Percentiles rank a stretch among this genome's conserved stretches.
These are phyloP conservation scores for Urosaurus nigricauda DNA, from an alignment of 2,797 vertebrate species.

Conservation along the genomic window DNA sequence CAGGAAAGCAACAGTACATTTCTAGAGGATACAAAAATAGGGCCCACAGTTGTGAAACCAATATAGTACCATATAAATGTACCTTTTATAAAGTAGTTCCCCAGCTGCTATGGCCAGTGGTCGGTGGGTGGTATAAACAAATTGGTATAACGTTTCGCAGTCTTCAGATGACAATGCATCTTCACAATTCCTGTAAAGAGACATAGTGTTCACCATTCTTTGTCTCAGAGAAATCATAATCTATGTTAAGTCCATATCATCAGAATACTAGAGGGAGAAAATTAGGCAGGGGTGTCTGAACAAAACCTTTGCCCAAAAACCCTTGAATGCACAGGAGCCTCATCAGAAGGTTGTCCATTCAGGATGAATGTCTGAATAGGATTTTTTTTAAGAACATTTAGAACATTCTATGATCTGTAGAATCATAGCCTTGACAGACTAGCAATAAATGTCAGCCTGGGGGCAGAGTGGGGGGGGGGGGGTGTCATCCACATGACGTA, in stretches of 20 bases:
- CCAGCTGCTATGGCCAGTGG: slow-evolving; percentile 88
- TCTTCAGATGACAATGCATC: slow-evolving; percentile 84
- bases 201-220: slow-evolving; percentile 57
- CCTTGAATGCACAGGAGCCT: background rate
- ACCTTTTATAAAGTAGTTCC: slow-evolving; percentile 90
- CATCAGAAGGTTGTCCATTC: background rate
- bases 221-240: slow-evolving; percentile 33
- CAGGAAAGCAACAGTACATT: too few species aligned
- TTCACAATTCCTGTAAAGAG: slow-evolving; percentile 82
- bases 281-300: background rate
- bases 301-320: too few species aligned
- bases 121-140: slow-evolving; percentile 91
- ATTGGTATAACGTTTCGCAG: slow-evolving; percentile 85
- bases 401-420: background rate
- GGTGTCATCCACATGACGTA: too few species aligned
- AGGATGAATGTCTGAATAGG: background rate
- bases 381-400: too few species aligned
- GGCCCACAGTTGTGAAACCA: background rate
- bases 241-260: background rate
- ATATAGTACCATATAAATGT: slow-evolving; percentile 54
- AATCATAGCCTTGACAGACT: too few species aligned
- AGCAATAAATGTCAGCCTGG: too few species aligned
- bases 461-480: too few species aligned
- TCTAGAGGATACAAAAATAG: background rate
- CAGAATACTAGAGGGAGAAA: background rate